These are phyloP conservation scores for Arbacia lixula DNA, from an alignment of 53 echinoderm and acorn worm species.

Conservation along the genomic window DNA sequence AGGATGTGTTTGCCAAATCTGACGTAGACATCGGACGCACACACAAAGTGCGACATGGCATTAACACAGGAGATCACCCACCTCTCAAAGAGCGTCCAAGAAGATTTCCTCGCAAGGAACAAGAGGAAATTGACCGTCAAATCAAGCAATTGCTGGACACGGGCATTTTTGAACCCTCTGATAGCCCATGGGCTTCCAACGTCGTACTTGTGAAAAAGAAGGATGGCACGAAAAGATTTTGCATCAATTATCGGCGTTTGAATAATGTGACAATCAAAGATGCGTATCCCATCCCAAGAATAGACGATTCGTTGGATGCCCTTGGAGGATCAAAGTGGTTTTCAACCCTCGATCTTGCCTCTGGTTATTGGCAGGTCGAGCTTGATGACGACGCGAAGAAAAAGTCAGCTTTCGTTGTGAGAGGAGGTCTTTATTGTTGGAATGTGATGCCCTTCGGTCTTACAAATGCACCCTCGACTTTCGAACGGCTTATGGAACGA, in stretches of 20 bases:
- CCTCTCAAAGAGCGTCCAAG: conserved; percentile 52
- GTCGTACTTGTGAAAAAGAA: no score
- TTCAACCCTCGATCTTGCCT: conserved; percentile 28
- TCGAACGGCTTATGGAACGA: conserved; percentile 65
- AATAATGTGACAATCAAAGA: no score
- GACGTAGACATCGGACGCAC: conserved; percentile 59
- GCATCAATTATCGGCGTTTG: not conserved
- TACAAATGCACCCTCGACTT: conserved; percentile 63
- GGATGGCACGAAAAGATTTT: no score
- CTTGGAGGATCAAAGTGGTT: conserved; percentile 45
- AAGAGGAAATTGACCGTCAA: conserved; percentile 52
- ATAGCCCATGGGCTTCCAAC: conserved; percentile 49
- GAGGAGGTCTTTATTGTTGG: conserved; percentile 50
- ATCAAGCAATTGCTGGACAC: conserved; percentile 18
- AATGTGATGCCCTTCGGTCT: conserved; percentile 70
- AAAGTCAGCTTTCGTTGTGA: conserved; percentile 53
- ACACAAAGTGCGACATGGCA: conserved; percentile 43
- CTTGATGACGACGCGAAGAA: conserved; percentile 6
- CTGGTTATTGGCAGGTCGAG: conserved; percentile 49
- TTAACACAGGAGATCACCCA: conserved; percentile 47
- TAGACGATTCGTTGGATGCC: conserved; percentile 29
- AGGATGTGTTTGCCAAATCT: conserved; percentile 55
- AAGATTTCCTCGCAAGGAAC: conserved; percentile 63
- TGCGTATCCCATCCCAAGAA: no score
- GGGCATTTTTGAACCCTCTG: conserved; percentile 29